Evolutionary conservation across 2,113 vertebrate genomes (phyloP).

Genomic region (Saguinus imperator): DNA sequence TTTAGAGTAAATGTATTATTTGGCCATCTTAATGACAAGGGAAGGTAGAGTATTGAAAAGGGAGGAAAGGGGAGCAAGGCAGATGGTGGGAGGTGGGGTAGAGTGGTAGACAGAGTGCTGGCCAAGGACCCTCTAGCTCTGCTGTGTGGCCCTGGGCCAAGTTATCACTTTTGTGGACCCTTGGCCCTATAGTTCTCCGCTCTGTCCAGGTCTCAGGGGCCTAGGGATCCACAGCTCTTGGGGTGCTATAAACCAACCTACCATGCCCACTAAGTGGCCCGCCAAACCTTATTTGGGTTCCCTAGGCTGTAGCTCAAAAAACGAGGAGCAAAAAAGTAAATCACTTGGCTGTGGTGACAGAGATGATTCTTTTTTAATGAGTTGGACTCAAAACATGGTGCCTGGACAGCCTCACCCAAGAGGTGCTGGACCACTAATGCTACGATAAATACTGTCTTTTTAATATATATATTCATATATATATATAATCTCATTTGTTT

Average conservation of each 20-base stretch:
- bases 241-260: slow-evolving; percentile 45
- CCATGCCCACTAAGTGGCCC: not conserved
- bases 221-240: slow-evolving; percentile 13
- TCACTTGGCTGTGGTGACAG: slow-evolving; percentile 81
- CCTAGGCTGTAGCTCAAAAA: slow-evolving; percentile 21
- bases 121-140: slow-evolving; percentile 52
- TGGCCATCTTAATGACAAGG: slow-evolving; percentile 72
- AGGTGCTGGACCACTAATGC: slow-evolving; percentile 81
- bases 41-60: slow-evolving; percentile 40
- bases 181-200: slow-evolving; percentile 26
- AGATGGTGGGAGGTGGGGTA: slow-evolving; percentile 66
- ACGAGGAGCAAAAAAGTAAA: slow-evolving; percentile 75
- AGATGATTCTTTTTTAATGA: slow-evolving; percentile 83
- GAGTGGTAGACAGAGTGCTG: slow-evolving; percentile 53
- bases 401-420: slow-evolving; percentile 81
- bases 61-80: slow-evolving; percentile 51
- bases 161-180: not conserved
- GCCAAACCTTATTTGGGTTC: slow-evolving; percentile 32
- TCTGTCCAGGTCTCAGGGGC: not conserved
- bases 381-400: slow-evolving; percentile 80
- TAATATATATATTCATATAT: slow-evolving; percentile 77
- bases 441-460: slow-evolving; percentile 80
- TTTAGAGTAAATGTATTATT: slow-evolving; percentile 74
- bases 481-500: slow-evolving; percentile 75
- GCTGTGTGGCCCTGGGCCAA: slow-evolving; percentile 32